Evolutionary conservation across 2,888 invertebrate genomes (phyloP).

Genomic region (Cyclophora albipunctata): DNA sequence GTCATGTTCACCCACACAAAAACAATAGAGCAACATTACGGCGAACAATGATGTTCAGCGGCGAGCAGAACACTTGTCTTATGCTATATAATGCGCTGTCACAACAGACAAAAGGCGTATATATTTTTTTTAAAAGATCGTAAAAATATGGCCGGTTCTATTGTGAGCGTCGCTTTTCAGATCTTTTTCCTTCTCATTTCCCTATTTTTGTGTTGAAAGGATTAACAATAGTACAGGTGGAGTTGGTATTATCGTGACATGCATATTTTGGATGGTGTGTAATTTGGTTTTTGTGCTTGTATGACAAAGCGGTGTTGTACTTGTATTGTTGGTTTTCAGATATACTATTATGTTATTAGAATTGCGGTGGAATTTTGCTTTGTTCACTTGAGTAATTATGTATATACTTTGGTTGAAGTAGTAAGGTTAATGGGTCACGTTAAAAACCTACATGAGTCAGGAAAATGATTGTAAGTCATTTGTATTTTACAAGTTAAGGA

Average conservation of each 20-base stretch:
- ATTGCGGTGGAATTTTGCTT: neutral
- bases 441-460: too few species aligned
- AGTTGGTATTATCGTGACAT: constrained; percentile 38
- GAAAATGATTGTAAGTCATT: too few species aligned
- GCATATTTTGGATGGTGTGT: constrained; percentile 31
- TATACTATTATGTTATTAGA: constrained; percentile 1
- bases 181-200: constrained; percentile 64
- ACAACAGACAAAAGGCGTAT: constrained; percentile 52
- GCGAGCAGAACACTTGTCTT: constrained; percentile 61
- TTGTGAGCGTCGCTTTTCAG: constrained; percentile 57
- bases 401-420: too few species aligned
- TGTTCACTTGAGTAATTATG: too few species aligned
- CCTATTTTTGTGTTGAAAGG: constrained; percentile 65
- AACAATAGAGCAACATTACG: constrained; percentile 38
- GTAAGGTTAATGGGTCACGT: too few species aligned
- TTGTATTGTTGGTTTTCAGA: constrained; percentile 1
- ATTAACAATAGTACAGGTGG: constrained; percentile 65
- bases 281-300: constrained; percentile 12
- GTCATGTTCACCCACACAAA: constrained; percentile 26
- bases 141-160: constrained; percentile 61
- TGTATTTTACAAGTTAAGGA: too few species aligned
- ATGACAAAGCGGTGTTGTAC: constrained; percentile 2
- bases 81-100: constrained; percentile 64
- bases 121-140: constrained; percentile 50
- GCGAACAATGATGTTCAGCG: constrained; percentile 46